A percentile compares a stretch with the other conserved stretches of the same genome.
Evolutionary conservation across 2,888 invertebrate genomes (phyloP).

Genomic region (Eremobia ochroleuca): DNA sequence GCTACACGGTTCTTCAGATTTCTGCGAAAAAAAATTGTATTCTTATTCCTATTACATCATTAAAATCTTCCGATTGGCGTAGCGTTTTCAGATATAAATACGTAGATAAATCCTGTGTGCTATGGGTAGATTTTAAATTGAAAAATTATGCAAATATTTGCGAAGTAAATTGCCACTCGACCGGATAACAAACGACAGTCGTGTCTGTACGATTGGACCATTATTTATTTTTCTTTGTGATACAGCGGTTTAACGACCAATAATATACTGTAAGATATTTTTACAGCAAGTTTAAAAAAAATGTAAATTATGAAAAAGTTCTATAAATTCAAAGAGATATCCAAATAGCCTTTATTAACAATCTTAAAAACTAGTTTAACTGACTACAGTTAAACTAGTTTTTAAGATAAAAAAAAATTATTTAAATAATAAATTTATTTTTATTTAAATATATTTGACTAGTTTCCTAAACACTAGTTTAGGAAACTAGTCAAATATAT

Average conservation of each 20-base stretch:
- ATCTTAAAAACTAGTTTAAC: no score
- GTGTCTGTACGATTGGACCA: slow-evolving; percentile 12
- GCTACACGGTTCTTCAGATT: neutral
- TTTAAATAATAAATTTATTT: no score
- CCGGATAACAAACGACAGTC: slow-evolving; percentile 39
- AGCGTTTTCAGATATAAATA: neutral
- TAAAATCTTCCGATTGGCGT: neutral
- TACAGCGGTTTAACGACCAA: neutral
- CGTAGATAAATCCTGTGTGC: neutral
- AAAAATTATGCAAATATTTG: slow-evolving; percentile 45
- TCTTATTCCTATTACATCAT: neutral
- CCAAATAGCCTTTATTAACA: neutral
- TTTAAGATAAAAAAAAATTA: no score
- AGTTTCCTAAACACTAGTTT: no score
- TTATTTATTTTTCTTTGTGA: slow-evolving; percentile 24
- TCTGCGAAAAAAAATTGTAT: neutral
- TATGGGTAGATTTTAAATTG: slow-evolving; percentile 19
- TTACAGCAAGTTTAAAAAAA: neutral
- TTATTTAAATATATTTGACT: no score
- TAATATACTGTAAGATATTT: neutral
- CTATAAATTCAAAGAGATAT: neutral
- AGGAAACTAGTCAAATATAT: no score
- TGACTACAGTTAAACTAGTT: no score
- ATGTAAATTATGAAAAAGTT: neutral
- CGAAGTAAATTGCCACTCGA: slow-evolving; percentile 29